Evolutionary conservation across 2,113 vertebrate species (phyloP).

Genomic region (Scomber japonicus): DNA sequence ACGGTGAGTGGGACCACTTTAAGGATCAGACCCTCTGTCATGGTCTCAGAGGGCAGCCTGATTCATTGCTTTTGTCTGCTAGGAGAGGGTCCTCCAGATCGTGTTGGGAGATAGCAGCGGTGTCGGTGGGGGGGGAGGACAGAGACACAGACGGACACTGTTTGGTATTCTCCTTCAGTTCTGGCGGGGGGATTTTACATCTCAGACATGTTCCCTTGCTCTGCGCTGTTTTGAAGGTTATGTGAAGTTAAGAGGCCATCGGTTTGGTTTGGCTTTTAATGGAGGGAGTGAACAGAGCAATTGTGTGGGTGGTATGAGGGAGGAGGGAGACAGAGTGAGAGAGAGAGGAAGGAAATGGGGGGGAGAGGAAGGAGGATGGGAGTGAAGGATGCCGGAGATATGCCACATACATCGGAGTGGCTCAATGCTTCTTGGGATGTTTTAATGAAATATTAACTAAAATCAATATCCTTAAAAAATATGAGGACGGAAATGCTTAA

Average conservation of each 20-base stretch:
- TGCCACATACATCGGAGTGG: conserved; percentile 15
- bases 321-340: not conserved
- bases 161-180: conserved; percentile 74
- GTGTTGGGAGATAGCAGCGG: not conserved
- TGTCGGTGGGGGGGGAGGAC: not conserved
- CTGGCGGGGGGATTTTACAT: conserved; percentile 43
- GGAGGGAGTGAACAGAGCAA: conserved; percentile 48
- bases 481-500: not conserved
- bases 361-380: conserved; percentile 37
- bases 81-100: conserved; percentile 51
- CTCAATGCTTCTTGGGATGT: conserved; percentile 18
- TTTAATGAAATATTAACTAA: conserved; percentile 19
- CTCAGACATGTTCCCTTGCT: conserved; percentile 47
- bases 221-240: conserved; percentile 47
- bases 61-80: conserved; percentile 75
- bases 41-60: conserved; percentile 61
- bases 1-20: conserved; percentile 61
- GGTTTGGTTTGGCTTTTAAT: conserved; percentile 47
- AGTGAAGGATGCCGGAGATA: conserved; percentile 49
- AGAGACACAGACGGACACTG: conserved; percentile 66
- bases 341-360: conserved; percentile 17
- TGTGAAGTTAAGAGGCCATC: conserved; percentile 52
- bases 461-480: not conserved
- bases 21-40: conserved; percentile 55
- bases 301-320: conserved; percentile 55